phyloP scores from a whole-genome alignment of 2,113 vertebrate genomes.

The Protobothrops mucrosquamatus region DNA sequence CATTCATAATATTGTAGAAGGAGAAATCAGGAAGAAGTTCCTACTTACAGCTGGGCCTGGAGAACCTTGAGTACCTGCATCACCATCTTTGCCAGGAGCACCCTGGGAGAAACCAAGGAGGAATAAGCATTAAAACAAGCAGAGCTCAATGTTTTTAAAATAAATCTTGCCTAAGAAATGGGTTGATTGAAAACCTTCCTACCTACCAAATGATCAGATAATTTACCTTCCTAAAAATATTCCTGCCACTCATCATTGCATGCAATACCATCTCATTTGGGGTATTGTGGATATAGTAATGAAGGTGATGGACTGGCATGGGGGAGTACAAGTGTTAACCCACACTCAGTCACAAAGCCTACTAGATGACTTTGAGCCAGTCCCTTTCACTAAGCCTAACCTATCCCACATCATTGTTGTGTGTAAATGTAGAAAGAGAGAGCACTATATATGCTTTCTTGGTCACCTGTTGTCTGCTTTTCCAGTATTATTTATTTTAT shows the following conservation, averaged over 20 bases:
- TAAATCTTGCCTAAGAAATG: neutral
- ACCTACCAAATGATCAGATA: neutral
- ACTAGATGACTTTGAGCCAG: neutral
- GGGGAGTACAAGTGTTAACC: neutral
- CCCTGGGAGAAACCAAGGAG: conserved; percentile 72
- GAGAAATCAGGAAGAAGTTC: rapidly evolving
- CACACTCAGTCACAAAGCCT: neutral
- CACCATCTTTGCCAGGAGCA: conserved; percentile 92
- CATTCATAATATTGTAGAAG: rapidly evolving
- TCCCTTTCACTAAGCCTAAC: neutral
- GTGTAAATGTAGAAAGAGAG: too few relatives aligned
- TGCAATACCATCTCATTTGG: neutral
- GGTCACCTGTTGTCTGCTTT: neutral
- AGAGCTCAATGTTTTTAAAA: neutral
- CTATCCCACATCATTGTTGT: too few relatives aligned
- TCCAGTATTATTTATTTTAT: neutral
- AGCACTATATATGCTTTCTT: too few relatives aligned
- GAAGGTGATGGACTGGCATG: neutral
- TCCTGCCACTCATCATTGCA: neutral
- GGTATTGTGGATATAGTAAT: neutral
- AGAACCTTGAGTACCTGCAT: conserved; percentile 88
- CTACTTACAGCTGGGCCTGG: conserved; percentile 85
- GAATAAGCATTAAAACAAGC: neutral
- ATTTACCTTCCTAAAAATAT: neutral
- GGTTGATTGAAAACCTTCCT: neutral